These are phyloP conservation scores for Torymus texanus DNA, from an alignment of 2,888 invertebrate species.

Conservation along the genomic window DNA sequence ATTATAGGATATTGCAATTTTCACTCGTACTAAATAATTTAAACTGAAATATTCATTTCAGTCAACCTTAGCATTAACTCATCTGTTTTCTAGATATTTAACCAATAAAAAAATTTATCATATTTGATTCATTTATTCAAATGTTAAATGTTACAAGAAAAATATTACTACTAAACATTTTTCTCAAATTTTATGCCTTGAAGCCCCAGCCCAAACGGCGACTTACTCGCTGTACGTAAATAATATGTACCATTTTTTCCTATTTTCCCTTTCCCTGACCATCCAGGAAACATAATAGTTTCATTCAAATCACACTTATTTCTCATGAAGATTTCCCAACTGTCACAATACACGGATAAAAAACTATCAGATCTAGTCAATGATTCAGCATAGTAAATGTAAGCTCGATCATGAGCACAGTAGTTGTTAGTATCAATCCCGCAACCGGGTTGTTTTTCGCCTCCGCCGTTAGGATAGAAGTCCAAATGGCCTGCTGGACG, in stretches of 20 bases:
- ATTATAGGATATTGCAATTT: no score
- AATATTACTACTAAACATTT: no score
- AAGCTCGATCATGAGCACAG: slow-evolving; percentile 61
- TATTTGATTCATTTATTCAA: no score
- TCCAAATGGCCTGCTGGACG: slow-evolving; percentile 56
- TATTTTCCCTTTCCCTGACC: not conserved
- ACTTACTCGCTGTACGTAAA: not conserved
- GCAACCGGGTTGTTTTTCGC: slow-evolving; percentile 59
- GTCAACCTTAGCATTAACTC: no score
- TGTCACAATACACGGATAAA: slow-evolving; percentile 13
- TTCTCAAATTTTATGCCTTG: slow-evolving; percentile 9
- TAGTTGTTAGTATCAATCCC: not conserved
- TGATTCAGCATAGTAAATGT: slow-evolving; percentile 58
- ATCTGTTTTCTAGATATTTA: no score
- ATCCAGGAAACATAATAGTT: not conserved
- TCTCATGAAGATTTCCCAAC: not conserved
- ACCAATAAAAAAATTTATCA: no score
- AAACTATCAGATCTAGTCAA: slow-evolving; percentile 22
- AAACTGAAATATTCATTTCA: no score
- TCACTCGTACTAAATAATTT: no score
- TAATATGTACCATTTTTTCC: slow-evolving; percentile 7
- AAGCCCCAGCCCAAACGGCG: slow-evolving; percentile 27
- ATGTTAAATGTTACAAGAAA: no score
- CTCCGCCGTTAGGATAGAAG: slow-evolving; percentile 61
- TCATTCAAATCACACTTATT: not conserved